phyloP scores from a whole-genome alignment of 2,113 vertebrate species.

The Noctilio leporinus region DNA sequence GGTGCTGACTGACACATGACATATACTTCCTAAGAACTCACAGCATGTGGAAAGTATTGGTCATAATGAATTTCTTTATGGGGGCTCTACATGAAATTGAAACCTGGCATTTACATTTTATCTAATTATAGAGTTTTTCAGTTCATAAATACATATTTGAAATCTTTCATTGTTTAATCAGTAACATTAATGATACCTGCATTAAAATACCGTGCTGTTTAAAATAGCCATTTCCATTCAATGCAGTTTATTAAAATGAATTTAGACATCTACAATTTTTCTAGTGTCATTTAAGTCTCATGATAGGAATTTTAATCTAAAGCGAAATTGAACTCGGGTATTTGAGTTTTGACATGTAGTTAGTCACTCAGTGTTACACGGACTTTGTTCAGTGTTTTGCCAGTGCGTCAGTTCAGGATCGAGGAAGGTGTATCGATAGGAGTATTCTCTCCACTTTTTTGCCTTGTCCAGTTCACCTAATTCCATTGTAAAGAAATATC shows the following conservation, averaged over 20 bases:
- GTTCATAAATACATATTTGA: neutral
- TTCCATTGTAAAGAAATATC: conserved; percentile 8
- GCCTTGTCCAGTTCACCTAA: neutral
- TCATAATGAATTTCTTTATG: neutral
- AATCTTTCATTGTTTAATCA: conserved; percentile 14
- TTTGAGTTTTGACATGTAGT: neutral
- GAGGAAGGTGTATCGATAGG: neutral
- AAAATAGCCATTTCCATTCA: neutral
- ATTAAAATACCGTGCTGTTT: conserved; percentile 19
- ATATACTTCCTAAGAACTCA: neutral
- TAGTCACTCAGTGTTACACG: neutral
- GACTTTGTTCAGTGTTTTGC: conserved; percentile 17
- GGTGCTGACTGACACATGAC: neutral
- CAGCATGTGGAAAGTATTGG: neutral
- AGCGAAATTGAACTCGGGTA: neutral
- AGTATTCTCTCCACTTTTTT: neutral
- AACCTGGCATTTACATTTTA: neutral
- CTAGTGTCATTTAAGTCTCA: conserved; percentile 26
- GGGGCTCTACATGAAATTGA: neutral
- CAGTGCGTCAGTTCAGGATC: neutral
- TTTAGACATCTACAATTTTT: neutral
- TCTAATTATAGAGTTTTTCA: neutral
- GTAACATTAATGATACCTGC: neutral
- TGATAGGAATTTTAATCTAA: neutral
- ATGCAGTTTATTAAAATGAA: conserved; percentile 36